A percentile compares a stretch with the other conserved stretches of the same genome.
These are phyloP conservation scores for Pseudomyrmex flavicornis DNA, from an alignment of 1,140 invertebrate genomes.

Conservation along the genomic window DNA sequence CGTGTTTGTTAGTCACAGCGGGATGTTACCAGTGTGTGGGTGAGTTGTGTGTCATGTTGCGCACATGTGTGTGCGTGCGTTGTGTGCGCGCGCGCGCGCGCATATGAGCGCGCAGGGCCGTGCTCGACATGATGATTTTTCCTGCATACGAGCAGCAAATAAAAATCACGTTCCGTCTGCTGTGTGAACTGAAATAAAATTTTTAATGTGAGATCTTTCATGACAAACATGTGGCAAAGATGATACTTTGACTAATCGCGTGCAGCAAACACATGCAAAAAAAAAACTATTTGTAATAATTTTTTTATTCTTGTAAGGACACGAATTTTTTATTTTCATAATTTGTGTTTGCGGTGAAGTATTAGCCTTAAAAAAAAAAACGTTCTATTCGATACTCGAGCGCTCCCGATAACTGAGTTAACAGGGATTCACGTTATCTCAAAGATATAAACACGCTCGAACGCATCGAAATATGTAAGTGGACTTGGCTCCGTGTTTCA, in stretches of 20 bases:
- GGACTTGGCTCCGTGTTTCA: constrained; percentile 55
- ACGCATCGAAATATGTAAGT: constrained; percentile 36
- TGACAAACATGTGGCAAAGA: not conserved
- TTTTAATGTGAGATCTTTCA: not conserved
- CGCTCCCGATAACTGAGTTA: constrained; percentile 56
- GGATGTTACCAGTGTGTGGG: constrained; percentile 42
- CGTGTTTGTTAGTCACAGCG: constrained; percentile 47
- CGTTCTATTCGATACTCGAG: constrained; percentile 24
- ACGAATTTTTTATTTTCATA: not conserved
- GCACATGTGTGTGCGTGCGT: no score
- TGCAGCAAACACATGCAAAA: no score
- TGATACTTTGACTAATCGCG: not conserved
- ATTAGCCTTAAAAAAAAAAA: no score
- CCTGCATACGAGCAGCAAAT: no score
- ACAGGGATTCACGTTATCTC: constrained; percentile 67
- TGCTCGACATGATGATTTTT: constrained; percentile 26
- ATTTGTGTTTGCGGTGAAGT: no score
- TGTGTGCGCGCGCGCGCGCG: not conserved
- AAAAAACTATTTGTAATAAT: no score
- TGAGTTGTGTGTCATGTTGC: constrained; percentile 31
- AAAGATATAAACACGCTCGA: constrained; percentile 66
- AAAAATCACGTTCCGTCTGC: not conserved
- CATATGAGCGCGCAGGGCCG: constrained; percentile 21
- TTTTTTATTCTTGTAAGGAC: not conserved
- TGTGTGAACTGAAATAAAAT: no score